A percentile compares a stretch with the other conserved stretches of the same genome.
Conservation (phyloP, 2,888 invertebrate species). For the Cheilosia vulpina region DNA sequence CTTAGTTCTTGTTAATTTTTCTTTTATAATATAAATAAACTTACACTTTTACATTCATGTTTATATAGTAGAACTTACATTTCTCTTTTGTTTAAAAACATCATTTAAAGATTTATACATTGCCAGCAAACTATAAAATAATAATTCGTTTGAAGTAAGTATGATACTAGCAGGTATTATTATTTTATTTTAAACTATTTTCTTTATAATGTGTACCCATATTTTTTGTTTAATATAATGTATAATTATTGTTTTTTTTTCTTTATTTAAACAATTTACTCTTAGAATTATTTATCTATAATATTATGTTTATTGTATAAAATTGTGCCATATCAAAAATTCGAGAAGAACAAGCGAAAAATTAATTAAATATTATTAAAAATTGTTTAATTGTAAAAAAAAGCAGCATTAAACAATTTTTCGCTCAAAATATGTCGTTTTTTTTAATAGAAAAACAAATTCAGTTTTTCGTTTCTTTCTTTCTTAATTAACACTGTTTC, state of each 20-base stretch:
- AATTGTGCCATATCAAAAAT: constrained; percentile 68
- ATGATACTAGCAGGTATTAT: constrained; percentile 52
- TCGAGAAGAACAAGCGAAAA: constrained; percentile 88
- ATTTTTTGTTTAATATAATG: constrained; percentile 26
- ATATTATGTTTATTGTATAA: constrained; percentile 50
- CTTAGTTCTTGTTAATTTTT: constrained; percentile 33
- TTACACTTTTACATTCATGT: constrained; percentile 52
- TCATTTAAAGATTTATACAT: constrained; percentile 49
- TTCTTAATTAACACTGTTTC: constrained; percentile 63
- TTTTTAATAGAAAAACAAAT: constrained; percentile 7
- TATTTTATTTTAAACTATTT: constrained; percentile 35
- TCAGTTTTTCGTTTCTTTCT: constrained; percentile 45
- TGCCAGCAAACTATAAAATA: constrained; percentile 37
- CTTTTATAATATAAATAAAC: constrained; percentile 47
- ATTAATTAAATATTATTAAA: constrained; percentile 36
- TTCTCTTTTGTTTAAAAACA: constrained; percentile 23
- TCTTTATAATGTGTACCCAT: constrained; percentile 41
- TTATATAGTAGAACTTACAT: constrained; percentile 49
- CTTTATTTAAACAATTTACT: constrained; percentile 32
- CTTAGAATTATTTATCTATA: constrained; percentile 54
- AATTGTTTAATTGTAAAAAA: constrained; percentile 12
- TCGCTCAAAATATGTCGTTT: constrained; percentile 30
- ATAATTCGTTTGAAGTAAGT: constrained; percentile 27
- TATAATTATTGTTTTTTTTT: constrained; percentile 53
- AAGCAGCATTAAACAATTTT: constrained; percentile 29